phyloP scores from a whole-genome alignment of 2,797 vertebrate species.

The Gallinago nigripennis region DNA sequence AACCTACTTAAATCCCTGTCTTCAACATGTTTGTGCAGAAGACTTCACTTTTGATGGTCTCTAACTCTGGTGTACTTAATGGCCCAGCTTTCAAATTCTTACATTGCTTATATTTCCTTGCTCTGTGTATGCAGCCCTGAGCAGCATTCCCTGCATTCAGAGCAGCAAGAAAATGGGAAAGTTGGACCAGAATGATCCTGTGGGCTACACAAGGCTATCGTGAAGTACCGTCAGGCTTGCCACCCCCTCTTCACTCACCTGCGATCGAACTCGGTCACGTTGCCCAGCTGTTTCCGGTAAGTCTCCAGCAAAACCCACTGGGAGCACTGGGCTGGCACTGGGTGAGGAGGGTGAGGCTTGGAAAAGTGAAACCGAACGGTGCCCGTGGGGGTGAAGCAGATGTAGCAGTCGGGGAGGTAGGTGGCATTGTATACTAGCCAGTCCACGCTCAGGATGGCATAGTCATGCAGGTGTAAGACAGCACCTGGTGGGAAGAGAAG shows the following conservation, averaged over 20 bases:
- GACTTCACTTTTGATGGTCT: neutral
- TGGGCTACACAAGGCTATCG: fast-evolving
- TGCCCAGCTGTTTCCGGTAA: slow-evolving; percentile 72
- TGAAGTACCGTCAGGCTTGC: fast-evolving
- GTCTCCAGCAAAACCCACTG: slow-evolving; percentile 82
- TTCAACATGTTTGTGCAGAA: neutral
- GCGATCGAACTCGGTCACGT: slow-evolving; percentile 82
- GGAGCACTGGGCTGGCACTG: slow-evolving; percentile 67
- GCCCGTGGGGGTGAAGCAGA: slow-evolving; percentile 76
- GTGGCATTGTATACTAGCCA: slow-evolving; percentile 89
- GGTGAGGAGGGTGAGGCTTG: slow-evolving; percentile 42
- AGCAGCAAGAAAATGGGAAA: neutral
- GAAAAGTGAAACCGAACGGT: slow-evolving; percentile 83
- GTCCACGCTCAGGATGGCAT: slow-evolving; percentile 77
- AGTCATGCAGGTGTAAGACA: slow-evolving; percentile 88
- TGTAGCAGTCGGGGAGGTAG: slow-evolving; percentile 86
- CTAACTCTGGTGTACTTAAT: neutral
- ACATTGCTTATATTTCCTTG: fast-evolving
- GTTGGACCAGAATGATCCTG: neutral
- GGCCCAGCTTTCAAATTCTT: neutral
- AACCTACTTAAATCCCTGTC: neutral
- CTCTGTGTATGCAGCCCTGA: neutral
- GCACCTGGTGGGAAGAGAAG: slow-evolving; percentile 75
- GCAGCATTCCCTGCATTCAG: fast-evolving
- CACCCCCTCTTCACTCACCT: slow-evolving; percentile 72